These are phyloP conservation scores for Otocyon megalotis DNA, from an alignment of 2,113 vertebrate species.

Conservation along the genomic window DNA sequence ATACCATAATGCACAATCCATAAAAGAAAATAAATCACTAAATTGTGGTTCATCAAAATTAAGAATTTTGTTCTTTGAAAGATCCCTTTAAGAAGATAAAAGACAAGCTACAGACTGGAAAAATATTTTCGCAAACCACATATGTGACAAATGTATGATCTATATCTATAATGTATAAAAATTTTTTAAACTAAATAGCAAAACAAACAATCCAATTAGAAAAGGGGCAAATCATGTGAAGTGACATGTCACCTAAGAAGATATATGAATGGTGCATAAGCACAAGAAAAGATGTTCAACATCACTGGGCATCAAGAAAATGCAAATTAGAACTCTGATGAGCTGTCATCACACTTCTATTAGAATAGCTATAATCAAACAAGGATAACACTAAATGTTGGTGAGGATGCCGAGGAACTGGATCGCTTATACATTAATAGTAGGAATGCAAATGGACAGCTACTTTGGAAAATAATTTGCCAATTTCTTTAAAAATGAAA, in stretches of 20 bases:
- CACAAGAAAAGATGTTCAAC: neutral
- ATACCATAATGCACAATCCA: neutral
- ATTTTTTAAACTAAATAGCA: neutral
- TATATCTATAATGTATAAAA: neutral
- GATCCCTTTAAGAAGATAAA: neutral
- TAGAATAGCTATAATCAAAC: neutral
- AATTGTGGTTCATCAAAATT: neutral
- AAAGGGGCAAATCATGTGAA: neutral
- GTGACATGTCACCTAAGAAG: neutral
- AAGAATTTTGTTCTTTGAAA: neutral
- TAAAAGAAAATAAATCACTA: neutral
- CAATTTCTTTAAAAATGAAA: slow-evolving; percentile 22
- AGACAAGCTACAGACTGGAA: neutral
- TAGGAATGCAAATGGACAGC: neutral
- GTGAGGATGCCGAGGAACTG: neutral
- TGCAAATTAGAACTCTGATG: neutral
- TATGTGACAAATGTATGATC: neutral
- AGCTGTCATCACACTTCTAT: neutral
- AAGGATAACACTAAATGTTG: neutral
- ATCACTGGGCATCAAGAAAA: neutral
- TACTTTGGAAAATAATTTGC: neutral
- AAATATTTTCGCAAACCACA: neutral
- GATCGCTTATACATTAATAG: neutral
- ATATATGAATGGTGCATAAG: neutral
- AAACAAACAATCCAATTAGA: neutral